Base-by-base conservation (phyloP, 2,888 invertebrate genomes). In the Ptilodon capucinus region DNA sequence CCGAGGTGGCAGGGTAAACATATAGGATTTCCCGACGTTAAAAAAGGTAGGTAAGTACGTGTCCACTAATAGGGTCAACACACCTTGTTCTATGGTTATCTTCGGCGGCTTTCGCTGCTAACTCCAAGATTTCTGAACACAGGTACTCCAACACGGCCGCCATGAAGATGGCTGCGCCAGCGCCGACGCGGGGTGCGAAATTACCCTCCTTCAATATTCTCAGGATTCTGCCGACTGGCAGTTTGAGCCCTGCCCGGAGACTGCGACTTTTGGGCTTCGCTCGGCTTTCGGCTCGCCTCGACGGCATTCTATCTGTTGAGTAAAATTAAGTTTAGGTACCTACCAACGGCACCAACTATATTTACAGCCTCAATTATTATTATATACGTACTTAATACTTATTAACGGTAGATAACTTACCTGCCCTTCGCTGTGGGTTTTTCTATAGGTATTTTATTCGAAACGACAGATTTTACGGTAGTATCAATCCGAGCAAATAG, bases 111-210 rank as follows among this genome's bases (percentile, higher is more conserved):
- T 94, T 94, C 6, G 93, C 94, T 4, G 94, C 92, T 77, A 94
- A 86, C 66, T 94, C 94, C 49, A 94, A 71, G 11, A 94, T 92
- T 88, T 95, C 95, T 52, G 95, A 94, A 11, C 95, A 93, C 40
- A 94, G 71, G 64, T 94, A 94, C 64, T 94, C 94, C 75, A 94
- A 86, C 0, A 93, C 94, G n/a, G 92, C 92, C 0, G 92, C 84
- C 36, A 93, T 64, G 51, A 91, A 93, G 0, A 93, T 91, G 0
- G 93, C 86, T 0, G 92, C 92, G 0, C 90, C 92, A 23, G 85
- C 85, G 25, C 93, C 92, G 11, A 93, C 84, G 1, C 93, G 83
- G 57, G 92, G 92, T 0, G 94, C 93, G 68, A 92, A 94, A 63
- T 94, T 92, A 1, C 94, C 94, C 57, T 92, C 92, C 8, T 92